Evolutionary conservation across 2,888 invertebrate species (phyloP), one percentile per base, ranked within the genome.

Genomic region (Clistopyga incitator): DNA sequence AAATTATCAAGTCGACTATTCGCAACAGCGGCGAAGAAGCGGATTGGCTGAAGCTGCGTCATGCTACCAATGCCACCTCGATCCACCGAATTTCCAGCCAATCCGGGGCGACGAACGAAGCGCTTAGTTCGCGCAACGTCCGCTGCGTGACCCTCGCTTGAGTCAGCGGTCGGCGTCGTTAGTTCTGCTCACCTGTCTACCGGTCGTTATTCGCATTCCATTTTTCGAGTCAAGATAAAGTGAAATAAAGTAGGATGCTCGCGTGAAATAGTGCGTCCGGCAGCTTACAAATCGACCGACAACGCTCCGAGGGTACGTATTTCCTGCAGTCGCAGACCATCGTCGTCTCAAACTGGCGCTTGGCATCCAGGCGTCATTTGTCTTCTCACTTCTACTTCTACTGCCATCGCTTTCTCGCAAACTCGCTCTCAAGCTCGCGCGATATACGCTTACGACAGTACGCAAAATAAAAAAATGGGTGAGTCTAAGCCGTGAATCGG

Each of bases 281-380:
- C 38, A 34, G 23, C n/a, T 6, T 25, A 42, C 23, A 13, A 42
- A 71, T n/a, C 56, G 42, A 45, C 15, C 25, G 13, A 56, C 23
- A 52, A 71, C 56, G 25, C n/a, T 42, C 8, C 42, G 23, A 71
- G 45, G 71, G 59, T 71, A 71, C 42, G 71, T 71, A 56, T 56
- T 15, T 42, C 15, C 54, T 47, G 25, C 11, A 20, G 23, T 23
- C 13, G 25, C 20, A 38, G 11, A 54, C 54, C 45, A 54, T 54
- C 45, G 56, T 20, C 1, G 42, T 18, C 8, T 15, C 18, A n/a
- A 10, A 38, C 15, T 15, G 29, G 34, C 47, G 72, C 71, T 77
- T 64, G 77, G 72, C 34, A 42, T 61, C 50, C 54, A 61, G 54
- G 83, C 83, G 84, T 84, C 84, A 81, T 81, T 84, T 81, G 81